Conservation (phyloP, 2,888 invertebrate species). For the Antheraea yamamai region DNA sequence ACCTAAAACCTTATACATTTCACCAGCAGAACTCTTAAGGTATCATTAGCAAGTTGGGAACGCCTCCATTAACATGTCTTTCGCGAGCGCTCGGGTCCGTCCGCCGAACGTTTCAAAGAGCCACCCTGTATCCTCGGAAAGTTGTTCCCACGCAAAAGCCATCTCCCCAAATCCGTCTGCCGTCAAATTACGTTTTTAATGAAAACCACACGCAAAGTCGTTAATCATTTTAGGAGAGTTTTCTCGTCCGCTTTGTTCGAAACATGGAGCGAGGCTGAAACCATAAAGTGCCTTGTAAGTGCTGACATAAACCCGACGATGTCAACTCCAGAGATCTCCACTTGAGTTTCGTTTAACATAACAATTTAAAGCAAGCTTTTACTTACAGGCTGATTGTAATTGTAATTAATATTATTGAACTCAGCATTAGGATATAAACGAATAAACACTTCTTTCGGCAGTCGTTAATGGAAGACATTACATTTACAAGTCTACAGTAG, state of each 20-base stretch:
- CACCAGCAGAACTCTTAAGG: not conserved
- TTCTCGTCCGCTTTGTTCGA: constrained; percentile 2
- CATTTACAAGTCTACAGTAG: too few relatives aligned
- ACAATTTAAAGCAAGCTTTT: not conserved
- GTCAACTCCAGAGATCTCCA: not conserved
- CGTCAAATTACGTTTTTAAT: constrained; percentile 13
- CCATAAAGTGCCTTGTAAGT: not conserved
- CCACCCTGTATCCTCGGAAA: not conserved
- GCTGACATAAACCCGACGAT: not conserved
- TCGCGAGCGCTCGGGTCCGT: not conserved
- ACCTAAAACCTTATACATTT: not conserved
- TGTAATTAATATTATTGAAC: too few relatives aligned
- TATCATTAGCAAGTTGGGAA: not conserved
- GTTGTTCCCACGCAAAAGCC: not conserved
- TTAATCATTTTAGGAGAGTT: constrained; percentile 13
- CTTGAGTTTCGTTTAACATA: not conserved
- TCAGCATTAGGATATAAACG: too few relatives aligned
- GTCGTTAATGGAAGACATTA: too few relatives aligned
- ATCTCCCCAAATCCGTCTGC: not conserved
- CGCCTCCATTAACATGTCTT: not conserved
- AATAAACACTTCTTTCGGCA: too few relatives aligned
- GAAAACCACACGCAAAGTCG: constrained; percentile 10
- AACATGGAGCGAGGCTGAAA: not conserved
- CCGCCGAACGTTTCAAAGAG: not conserved
- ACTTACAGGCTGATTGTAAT: not conserved